Evolutionary conservation across 2,888 invertebrate genomes (phyloP), one percentile per base, ranked within the genome.

Genomic region (Anagyrus pseudococci): DNA sequence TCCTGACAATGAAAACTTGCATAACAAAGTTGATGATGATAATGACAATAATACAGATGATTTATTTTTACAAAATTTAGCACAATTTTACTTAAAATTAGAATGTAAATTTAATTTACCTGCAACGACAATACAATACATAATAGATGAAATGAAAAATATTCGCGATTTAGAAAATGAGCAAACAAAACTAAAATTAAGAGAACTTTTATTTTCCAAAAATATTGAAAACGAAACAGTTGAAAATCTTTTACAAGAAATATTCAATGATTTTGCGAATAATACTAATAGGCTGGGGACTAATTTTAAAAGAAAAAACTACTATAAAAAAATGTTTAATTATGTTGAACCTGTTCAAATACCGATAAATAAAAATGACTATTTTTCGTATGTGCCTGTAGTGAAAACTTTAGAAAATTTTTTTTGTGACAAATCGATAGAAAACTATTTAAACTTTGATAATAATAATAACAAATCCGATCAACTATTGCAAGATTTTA

Each of bases 11-110:
- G 22, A 22, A 8, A 23, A 13, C 13, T 8, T 44, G 4, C 2
- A 46, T 22, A n/a, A 22, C 20, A 2, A 22, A 46, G 23, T 1
- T 46, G 15, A 2, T 37, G 13, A 13, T 29, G 10, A 29, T 29
- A 10, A 10, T 29, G 29, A 7, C 29, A 10, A 29, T 10, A 29
- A 29, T 7, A 10, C 4, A 8, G 10, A 10, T 4, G 15, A 37
- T 8, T 37, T 37, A 44, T 61, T 58, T 46, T 4, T 65, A 17
- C 0, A 19, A 10, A 65, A 59, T 17, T 1, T 67, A 15, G 66
- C 56, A 43, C 57, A 63, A 48, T 64, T 68, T 49, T 69, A 62
- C 55, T 59, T 70, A 13, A 71, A 70, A 64, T 61, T 71, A 33
- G 69, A 71, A 65, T 49, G 52, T 20, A 47, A 71, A 26, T 64